phyloP scores from a whole-genome alignment of 37 sponge, comb jelly and placozoan genomes.

The Diacarnus erythraeanus region DNA sequence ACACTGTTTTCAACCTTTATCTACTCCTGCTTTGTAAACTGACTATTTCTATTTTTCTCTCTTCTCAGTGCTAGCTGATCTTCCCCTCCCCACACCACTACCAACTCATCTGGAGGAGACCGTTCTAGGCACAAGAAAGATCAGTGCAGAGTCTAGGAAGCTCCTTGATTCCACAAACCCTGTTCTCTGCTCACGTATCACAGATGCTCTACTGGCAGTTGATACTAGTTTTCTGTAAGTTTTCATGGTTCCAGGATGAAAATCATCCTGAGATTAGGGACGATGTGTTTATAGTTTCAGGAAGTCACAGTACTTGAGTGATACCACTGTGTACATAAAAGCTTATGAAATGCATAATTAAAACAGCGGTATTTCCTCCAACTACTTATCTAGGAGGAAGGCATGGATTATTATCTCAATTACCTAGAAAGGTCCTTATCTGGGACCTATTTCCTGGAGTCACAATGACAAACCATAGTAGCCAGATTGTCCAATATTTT shows the following conservation, averaged over 20 bases:
- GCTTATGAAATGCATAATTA: background rate
- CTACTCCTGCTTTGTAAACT: background rate
- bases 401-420: too few species aligned
- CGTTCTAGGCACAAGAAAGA: slow-evolving; percentile 19
- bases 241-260: background rate
- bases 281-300: background rate
- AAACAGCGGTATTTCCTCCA: too few species aligned
- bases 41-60: background rate
- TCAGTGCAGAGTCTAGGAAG: slow-evolving; percentile 39
- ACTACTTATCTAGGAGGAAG: too few species aligned
- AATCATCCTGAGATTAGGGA: too few species aligned
- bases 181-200: slow-evolving; percentile 30
- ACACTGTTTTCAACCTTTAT: background rate
- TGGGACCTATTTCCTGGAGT: too few species aligned
- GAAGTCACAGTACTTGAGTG: too few species aligned
- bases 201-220: slow-evolving; percentile 36
- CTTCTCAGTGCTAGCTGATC: slow-evolving; percentile 61
- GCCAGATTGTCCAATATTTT: background rate
- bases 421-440: too few species aligned
- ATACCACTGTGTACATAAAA: too few species aligned
- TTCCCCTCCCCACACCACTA: slow-evolving; percentile 60
- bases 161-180: slow-evolving; percentile 32
- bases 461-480: too few species aligned
- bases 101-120: slow-evolving; percentile 50
- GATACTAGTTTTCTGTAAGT: slow-evolving; percentile 75